Base-by-base conservation (phyloP, 2,113 vertebrate species). In the Myotis yumanensis region DNA sequence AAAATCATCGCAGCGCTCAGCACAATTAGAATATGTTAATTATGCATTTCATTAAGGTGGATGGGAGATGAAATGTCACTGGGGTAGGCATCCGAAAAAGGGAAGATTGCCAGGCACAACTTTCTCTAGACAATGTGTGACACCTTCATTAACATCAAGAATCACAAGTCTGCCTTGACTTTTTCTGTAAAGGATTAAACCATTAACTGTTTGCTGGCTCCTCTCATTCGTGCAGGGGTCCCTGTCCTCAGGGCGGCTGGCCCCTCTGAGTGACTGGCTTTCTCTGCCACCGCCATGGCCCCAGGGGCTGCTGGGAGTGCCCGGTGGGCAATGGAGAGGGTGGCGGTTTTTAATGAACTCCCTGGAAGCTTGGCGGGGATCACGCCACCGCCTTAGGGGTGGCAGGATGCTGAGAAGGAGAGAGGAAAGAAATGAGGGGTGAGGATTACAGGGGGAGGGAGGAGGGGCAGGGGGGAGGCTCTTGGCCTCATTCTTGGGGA, bases 1-100 rank as follows among this genome's bases (percentile, higher is more conserved):
- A 99, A 99, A 99, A 99, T 99, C 99, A 99, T 99, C 99, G 99
- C 99, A 99, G 99, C 99, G 99, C 99, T 99, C 99, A 99, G 99
- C 99, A 99, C 99, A 99, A 99, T 99, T 99, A 99, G 99, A 99
- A 99, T 99, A 99, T 99, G 99, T 99, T 99, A 99, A 99, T 99
- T 99, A 99, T 99, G 99, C 99, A 99, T 99, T 99, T 99, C 99
- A 99, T 99, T 99, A 99, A 99, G 99, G 99, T 99, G 99, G 99
- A 99, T 99, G 99, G 99, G 99, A 99, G 99, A 99, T 99, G 99
- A 99, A 99, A 99, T 99, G 99, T 99, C 99, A 99, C 99, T 99
- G 99, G 99, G 99, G 99, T 99, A 99, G 99, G 99, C 99, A 99
- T 99, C 99, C 99, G 99, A 99, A 99, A 99, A 99, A 99, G 99